A percentile compares a stretch with the other conserved stretches of the same genome.
These are phyloP conservation scores for Thamnaconus septentrionalis DNA, from an alignment of 2,113 vertebrate genomes.

Conservation along the genomic window DNA sequence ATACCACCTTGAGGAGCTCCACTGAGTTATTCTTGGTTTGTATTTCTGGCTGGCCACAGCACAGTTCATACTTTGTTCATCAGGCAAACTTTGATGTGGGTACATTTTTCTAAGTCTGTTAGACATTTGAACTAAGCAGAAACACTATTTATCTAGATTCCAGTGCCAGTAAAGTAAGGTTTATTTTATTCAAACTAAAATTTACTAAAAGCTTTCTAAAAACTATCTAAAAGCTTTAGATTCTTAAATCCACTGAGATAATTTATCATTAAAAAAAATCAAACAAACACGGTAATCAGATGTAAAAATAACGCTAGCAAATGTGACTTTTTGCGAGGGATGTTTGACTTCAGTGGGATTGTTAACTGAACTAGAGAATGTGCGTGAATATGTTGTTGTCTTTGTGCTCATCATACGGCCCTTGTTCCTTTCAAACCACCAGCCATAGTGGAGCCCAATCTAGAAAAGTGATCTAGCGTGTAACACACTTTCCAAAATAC, in stretches of 20 bases:
- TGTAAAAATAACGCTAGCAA: no score
- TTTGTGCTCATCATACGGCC: slow-evolving; percentile 41
- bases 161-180: no score
- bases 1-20: slow-evolving; percentile 14
- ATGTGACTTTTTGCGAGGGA: no score
- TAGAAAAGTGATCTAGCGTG: slow-evolving; percentile 32
- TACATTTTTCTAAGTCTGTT: no score
- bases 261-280: no score
- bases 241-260: no score
- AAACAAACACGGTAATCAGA: no score
- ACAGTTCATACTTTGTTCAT: slow-evolving; percentile 8
- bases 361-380: slow-evolving; percentile 13
- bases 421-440: slow-evolving; percentile 68
- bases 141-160: no score
- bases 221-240: no score
- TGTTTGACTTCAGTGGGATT: slow-evolving; percentile 8
- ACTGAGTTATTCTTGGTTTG: slow-evolving; percentile 33
- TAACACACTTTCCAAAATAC: neutral
- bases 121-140: no score
- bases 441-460: slow-evolving; percentile 63
- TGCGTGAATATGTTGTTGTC: slow-evolving; percentile 50
- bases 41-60: slow-evolving; percentile 1
- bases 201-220: no score
- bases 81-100: neutral
- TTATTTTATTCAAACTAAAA: no score